phyloP scores from a whole-genome alignment of 2,113 vertebrate species.

The Tapirus terrestris region DNA sequence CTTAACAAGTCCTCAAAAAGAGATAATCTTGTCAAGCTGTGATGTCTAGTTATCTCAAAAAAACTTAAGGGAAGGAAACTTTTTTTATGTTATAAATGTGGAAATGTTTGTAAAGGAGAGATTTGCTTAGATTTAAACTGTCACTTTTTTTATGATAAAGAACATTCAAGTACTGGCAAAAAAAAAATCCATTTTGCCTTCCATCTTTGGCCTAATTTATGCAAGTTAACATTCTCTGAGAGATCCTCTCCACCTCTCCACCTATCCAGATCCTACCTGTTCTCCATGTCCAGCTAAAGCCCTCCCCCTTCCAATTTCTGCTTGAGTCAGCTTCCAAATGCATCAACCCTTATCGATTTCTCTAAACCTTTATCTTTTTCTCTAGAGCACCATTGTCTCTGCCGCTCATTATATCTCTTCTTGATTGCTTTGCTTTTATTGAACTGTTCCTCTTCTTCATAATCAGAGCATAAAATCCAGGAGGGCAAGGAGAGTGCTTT shows the following conservation, averaged over 20 bases:
- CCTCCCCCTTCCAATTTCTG: not conserved
- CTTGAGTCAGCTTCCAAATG: not conserved
- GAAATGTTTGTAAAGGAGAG: conserved; percentile 15
- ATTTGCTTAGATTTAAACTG: not conserved
- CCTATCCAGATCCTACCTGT: not conserved
- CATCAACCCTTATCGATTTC: not conserved
- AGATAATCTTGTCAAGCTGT: conserved; percentile 39
- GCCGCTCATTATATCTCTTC: not conserved
- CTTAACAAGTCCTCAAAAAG: conserved; percentile 49
- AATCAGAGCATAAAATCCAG: not conserved
- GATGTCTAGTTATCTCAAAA: conserved; percentile 29
- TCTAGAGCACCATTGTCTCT: not conserved
- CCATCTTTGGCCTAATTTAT: not conserved
- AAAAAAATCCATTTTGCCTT: not conserved
- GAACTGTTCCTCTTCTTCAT: not conserved
- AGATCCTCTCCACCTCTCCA: not conserved
- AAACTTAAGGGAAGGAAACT: conserved; percentile 3
- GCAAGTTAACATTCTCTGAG: not conserved
- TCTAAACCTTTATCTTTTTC: not conserved
- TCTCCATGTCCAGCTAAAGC: not conserved
- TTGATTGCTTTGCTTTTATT: conserved; percentile 1
- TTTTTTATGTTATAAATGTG: not conserved
- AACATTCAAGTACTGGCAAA: not conserved
- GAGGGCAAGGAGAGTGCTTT: not conserved
- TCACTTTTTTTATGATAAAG: not conserved